phyloP scores from a whole-genome alignment of 2,797 vertebrate species.

The Micromesistius poutassou region DNA sequence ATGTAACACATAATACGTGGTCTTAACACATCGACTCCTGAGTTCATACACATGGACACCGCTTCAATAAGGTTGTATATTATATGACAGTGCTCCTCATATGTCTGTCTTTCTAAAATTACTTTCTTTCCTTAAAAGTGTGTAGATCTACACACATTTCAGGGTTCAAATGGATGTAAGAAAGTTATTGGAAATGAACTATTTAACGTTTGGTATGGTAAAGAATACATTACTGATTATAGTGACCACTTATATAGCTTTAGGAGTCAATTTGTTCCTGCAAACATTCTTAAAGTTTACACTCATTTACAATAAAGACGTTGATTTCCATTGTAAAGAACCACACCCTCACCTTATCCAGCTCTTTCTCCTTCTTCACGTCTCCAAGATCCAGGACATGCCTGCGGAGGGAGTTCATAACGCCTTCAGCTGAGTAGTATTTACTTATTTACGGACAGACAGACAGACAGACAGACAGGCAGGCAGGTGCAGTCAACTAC shows the following conservation, averaged over 20 bases:
- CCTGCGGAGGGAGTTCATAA: constrained; percentile 62
- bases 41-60: not conserved
- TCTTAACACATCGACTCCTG: not conserved
- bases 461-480: not conserved
- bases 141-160: not conserved
- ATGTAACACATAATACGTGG: not conserved
- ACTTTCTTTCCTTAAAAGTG: no score
- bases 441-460: not conserved
- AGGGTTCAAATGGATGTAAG: not conserved
- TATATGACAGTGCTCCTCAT: no score
- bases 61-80: not conserved
- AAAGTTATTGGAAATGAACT: not conserved
- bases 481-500: not conserved
- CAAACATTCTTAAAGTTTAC: no score
- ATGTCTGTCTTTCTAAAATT: no score
- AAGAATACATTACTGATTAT: not conserved
- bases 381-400: constrained; percentile 82
- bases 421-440: not conserved
- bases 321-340: not conserved
- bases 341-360: constrained; percentile 80
- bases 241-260: no score
- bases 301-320: not conserved
- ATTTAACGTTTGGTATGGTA: not conserved
- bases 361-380: constrained; percentile 80
- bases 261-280: no score